phyloP scores from a whole-genome alignment of 2,113 vertebrate species.

The Todiramphus chloris region DNA sequence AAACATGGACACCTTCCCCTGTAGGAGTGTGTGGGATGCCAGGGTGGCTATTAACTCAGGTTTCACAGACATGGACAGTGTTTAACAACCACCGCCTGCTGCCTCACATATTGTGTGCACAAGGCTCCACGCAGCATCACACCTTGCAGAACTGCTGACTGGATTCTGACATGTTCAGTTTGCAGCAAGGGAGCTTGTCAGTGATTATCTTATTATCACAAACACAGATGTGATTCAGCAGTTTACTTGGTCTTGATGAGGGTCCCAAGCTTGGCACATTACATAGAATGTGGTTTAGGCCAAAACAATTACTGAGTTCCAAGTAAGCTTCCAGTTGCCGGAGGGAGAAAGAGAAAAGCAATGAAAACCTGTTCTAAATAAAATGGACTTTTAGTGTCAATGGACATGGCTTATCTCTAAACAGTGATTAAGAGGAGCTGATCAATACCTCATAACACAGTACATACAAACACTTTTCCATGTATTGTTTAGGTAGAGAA shows the following conservation, averaged over 20 bases:
- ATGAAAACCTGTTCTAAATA: not conserved
- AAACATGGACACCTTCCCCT: not conserved
- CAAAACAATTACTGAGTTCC: slow-evolving; percentile 7
- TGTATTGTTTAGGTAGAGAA: not conserved
- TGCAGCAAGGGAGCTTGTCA: not conserved
- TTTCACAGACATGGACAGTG: not conserved
- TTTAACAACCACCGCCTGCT: not conserved
- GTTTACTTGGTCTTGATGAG: not conserved
- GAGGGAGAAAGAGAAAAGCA: not conserved
- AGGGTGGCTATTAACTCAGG: not conserved
- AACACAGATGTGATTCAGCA: not conserved
- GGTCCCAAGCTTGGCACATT: not conserved
- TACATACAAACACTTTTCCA: not conserved
- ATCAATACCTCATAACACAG: not conserved
- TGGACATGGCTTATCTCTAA: not conserved
- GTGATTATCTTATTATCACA: not conserved
- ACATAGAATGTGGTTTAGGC: not conserved
- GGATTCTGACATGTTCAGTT: not conserved
- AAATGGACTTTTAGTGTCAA: not conserved
- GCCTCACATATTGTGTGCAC: not conserved
- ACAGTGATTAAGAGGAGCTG: not conserved
- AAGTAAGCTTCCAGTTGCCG: slow-evolving; percentile 3
- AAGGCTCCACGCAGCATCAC: not conserved
- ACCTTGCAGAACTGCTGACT: not conserved
- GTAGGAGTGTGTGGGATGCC: not conserved